phyloP scores from a whole-genome alignment of 2,888 invertebrate genomes.

The Parapristionchus giblindavisi region DNA sequence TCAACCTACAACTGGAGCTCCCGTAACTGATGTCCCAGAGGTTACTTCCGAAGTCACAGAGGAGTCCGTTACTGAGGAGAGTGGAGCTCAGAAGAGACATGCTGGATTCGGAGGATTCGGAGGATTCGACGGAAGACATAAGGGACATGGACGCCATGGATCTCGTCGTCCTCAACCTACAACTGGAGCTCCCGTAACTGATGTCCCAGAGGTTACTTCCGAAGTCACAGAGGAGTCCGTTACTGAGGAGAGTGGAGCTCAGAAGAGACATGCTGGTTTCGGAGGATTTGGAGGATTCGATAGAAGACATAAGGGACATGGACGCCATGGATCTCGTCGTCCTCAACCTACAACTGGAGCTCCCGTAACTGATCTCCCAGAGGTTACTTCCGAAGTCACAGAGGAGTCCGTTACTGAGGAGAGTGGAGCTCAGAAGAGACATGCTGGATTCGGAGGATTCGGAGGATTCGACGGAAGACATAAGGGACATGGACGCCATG shows the following conservation, averaged over 20 bases:
- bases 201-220: not conserved
- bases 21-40: slow-evolving; percentile 1
- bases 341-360: not conserved
- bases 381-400: not conserved
- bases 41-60: not conserved
- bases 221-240: not conserved
- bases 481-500: slow-evolving; percentile 1
- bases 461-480: not conserved
- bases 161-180: not conserved
- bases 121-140: slow-evolving; percentile 4
- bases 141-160: slow-evolving; percentile 1
- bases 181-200: not conserved
- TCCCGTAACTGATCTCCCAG: not conserved
- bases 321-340: slow-evolving; percentile 1
- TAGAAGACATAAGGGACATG: not conserved
- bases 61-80: not conserved
- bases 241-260: slow-evolving; percentile 1
- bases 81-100: slow-evolving; percentile 6
- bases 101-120: slow-evolving; percentile 19
- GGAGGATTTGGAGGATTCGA: slow-evolving; percentile 5
- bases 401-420: slow-evolving; percentile 7
- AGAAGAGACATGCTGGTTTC: not conserved
- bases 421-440: slow-evolving; percentile 4
- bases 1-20: too few species aligned
- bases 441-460: slow-evolving; percentile 10